phyloP scores from a whole-genome alignment of 2,113 vertebrate species.

The Xyrauchen texanus region DNA sequence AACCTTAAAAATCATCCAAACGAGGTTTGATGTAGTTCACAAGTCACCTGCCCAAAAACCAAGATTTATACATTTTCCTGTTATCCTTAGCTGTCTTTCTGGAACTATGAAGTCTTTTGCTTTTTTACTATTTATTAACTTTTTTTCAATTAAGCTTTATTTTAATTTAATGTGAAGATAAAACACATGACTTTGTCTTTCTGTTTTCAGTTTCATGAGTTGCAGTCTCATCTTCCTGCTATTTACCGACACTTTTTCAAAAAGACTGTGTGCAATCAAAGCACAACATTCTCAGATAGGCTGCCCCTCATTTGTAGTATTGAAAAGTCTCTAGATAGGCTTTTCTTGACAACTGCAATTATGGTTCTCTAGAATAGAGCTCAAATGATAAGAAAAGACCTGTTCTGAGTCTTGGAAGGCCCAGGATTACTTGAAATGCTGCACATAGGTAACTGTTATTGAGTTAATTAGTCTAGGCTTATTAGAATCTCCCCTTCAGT shows the following conservation, averaged over 20 bases:
- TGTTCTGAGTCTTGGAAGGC: conserved; percentile 37
- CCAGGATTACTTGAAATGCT: conserved; percentile 52
- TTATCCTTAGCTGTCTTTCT: conserved; percentile 14
- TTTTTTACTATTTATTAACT: conserved; percentile 6
- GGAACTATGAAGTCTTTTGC: conserved; percentile 34
- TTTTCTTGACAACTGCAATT: conserved; percentile 44
- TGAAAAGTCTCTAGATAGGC: conserved; percentile 47
- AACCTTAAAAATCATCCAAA: neutral
- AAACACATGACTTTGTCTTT: conserved; percentile 40
- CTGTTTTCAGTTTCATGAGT: conserved; percentile 26
- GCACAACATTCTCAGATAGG: conserved; percentile 19
- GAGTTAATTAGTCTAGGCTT: conserved; percentile 54
- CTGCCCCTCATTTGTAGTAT: conserved; percentile 45
- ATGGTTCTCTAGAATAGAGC: conserved; percentile 40
- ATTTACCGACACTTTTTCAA: conserved; percentile 1
- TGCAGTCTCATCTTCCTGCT: conserved; percentile 29
- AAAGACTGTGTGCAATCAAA: conserved; percentile 27
- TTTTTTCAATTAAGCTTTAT: conserved; percentile 29
- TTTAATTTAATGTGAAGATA: conserved; percentile 40
- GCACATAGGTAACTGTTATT: conserved; percentile 48
- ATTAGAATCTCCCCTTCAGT: conserved; percentile 49
- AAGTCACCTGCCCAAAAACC: neutral
- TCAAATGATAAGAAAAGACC: conserved; percentile 41
- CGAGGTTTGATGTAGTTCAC: neutral
- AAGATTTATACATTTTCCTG: neutral